A percentile compares a stretch with the other conserved stretches of the same genome.
Conservation (phyloP, 2,797 vertebrate species). For the Lepidocolaptes lacrymiger region DNA sequence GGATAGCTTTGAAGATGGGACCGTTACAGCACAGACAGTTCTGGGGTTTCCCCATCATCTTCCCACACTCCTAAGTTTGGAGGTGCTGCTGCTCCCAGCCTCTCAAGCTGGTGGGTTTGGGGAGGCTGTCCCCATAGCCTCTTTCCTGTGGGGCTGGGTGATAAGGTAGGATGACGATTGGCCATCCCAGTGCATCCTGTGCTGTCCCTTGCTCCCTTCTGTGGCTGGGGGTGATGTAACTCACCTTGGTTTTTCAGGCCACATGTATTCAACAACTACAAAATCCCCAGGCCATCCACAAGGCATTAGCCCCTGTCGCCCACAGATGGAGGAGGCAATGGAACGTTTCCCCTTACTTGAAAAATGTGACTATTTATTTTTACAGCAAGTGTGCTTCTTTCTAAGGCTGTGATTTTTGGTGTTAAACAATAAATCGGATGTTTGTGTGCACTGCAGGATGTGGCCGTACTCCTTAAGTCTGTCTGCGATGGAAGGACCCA, state of each 20-base stretch:
- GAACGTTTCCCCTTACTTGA: neutral
- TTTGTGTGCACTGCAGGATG: neutral
- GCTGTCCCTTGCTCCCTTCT: neutral
- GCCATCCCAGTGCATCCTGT: neutral
- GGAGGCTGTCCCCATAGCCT: neutral
- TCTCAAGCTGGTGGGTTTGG: neutral
- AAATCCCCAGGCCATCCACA: neutral
- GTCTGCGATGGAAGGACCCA: fast-evolving
- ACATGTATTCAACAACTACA: neutral
- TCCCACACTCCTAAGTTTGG: neutral
- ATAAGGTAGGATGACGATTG: neutral
- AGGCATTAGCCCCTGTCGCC: neutral
- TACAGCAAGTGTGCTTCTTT: neutral
- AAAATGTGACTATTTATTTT: slow-evolving; percentile 28
- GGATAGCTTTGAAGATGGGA: neutral
- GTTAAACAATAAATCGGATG: slow-evolving; percentile 20
- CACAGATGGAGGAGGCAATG: neutral
- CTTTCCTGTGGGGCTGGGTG: neutral
- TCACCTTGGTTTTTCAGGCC: slow-evolving; percentile 41
- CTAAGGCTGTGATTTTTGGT: neutral
- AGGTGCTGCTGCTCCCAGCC: neutral
- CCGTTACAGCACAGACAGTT: neutral
- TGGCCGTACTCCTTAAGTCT: fast-evolving
- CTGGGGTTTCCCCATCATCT: neutral
- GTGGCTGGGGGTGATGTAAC: neutral